Evolutionary conservation across 1,140 invertebrate genomes (phyloP), one percentile per base, ranked within the genome.

Genomic region (Acromyrmex echinatior): DNA sequence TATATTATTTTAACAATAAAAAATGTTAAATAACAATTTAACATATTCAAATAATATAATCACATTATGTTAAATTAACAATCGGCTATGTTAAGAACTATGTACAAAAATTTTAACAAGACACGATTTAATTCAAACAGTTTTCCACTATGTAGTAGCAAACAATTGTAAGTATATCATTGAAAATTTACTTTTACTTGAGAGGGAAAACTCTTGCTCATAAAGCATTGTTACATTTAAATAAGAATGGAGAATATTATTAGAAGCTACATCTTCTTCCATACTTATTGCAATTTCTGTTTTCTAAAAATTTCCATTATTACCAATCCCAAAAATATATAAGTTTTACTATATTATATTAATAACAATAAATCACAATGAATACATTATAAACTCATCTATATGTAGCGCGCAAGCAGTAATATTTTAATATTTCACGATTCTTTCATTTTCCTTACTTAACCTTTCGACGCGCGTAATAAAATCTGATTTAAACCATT

Each of bases 161-260:
- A 35, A 68, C 53, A 53, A 56, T 81, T 70, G 78, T 31, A 81
- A 70, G 31, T 56, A 39, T 81, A 70, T 81, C 21, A 70, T 81
- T 39, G 14, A 56, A 28, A 71, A 16, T 16, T 70, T 45, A 39
- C 25, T 25, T 39, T 10, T 56, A 16, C 10, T 21, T 21, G 35
- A 70, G 31, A 70, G 6, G 16, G 9, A 45, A 58, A 25, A 70
- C 1, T 58, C 21, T 70, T 16, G 12, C 21, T 9, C 1, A 63
- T 66, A 21, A n/a, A 6, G 16, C 16, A 45, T n/a, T 25, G 5
- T 49, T 35, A 35, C 1, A 35, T n/a, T 51, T 2, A 21, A 53
- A 56, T 66, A 3, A 79, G 35, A 35, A 56, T 68, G 1, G 9
- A 39, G 31, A 71, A 45, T 58, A 16, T 28, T 14, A 18, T 28